Evolutionary conservation across 2,797 vertebrate species (phyloP).

Genomic region (Typhlichthys eigenmanni): DNA sequence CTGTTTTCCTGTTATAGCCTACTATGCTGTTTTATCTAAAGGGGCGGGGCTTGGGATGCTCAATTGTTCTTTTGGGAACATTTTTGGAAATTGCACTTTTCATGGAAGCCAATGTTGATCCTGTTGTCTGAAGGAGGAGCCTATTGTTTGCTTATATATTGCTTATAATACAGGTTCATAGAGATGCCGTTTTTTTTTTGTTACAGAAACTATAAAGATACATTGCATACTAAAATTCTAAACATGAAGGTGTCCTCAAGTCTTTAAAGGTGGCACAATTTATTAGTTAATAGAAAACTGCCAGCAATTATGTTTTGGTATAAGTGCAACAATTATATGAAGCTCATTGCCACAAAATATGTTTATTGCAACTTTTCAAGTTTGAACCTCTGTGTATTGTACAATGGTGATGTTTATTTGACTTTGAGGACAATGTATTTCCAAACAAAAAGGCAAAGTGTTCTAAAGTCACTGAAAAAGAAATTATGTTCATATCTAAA

Average conservation of each 20-base stretch:
- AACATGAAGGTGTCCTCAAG: background rate
- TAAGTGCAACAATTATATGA: background rate
- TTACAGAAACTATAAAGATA: background rate
- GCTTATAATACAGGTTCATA: too few relatives aligned
- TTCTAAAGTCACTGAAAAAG: too few relatives aligned
- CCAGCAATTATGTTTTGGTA: background rate
- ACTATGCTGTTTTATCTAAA: too few relatives aligned
- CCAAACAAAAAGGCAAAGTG: too few relatives aligned
- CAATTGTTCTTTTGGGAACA: slow-evolving; percentile 15
- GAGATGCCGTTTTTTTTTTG: too few relatives aligned
- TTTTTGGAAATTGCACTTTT: too few relatives aligned
- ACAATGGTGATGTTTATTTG: background rate
- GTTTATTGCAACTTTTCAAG: background rate
- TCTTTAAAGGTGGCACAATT: too few relatives aligned
- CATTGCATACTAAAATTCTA: background rate
- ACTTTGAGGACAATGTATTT: background rate
- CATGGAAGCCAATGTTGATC: too few relatives aligned
- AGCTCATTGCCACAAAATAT: background rate
- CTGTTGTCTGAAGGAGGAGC: too few relatives aligned
- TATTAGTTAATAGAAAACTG: background rate
- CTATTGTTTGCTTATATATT: too few relatives aligned
- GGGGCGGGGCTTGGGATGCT: too few relatives aligned
- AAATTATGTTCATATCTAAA: background rate
- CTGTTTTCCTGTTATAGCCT: too few relatives aligned
- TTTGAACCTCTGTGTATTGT: background rate